phyloP scores from a whole-genome alignment of 2,888 invertebrate genomes.

The Trachelus stipa region DNA sequence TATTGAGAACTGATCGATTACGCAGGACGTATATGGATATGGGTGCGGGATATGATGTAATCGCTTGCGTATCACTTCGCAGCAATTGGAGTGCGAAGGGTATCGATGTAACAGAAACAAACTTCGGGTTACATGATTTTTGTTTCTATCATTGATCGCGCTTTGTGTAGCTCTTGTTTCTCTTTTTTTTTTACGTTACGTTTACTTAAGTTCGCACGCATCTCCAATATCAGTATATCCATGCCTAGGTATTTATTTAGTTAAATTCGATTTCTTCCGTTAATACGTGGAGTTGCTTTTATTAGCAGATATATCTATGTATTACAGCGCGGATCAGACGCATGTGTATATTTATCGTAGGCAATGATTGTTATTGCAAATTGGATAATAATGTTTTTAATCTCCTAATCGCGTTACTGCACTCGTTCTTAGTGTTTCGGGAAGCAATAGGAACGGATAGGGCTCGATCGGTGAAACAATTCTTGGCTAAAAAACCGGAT shows the following conservation, averaged over 20 bases:
- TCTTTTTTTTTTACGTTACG: neutral
- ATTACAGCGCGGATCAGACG: neutral
- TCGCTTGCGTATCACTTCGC: slow-evolving; percentile 27
- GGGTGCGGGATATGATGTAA: slow-evolving; percentile 43
- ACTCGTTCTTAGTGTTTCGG: neutral
- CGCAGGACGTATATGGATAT: slow-evolving; percentile 29
- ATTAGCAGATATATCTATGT: neutral
- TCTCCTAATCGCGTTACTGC: too few species aligned
- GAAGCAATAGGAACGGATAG: neutral
- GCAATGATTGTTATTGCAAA: too few species aligned
- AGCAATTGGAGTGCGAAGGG: slow-evolving; percentile 52
- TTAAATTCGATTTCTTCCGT: neutral
- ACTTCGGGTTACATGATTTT: slow-evolving; percentile 31
- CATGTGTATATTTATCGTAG: neutral
- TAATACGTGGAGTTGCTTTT: neutral
- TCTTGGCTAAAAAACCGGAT: slow-evolving; percentile 53
- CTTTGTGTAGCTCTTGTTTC: neutral
- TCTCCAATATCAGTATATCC: neutral
- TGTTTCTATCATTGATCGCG: slow-evolving; percentile 17
- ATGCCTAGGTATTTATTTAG: neutral
- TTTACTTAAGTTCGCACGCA: neutral
- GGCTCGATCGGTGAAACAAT: slow-evolving; percentile 45
- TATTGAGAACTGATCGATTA: slow-evolving; percentile 21
- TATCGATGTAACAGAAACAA: slow-evolving; percentile 17
- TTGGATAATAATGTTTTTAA: too few species aligned